These are phyloP conservation scores for Dusona sp. DNA, from an alignment of 2,888 invertebrate genomes.

Conservation along the genomic window DNA sequence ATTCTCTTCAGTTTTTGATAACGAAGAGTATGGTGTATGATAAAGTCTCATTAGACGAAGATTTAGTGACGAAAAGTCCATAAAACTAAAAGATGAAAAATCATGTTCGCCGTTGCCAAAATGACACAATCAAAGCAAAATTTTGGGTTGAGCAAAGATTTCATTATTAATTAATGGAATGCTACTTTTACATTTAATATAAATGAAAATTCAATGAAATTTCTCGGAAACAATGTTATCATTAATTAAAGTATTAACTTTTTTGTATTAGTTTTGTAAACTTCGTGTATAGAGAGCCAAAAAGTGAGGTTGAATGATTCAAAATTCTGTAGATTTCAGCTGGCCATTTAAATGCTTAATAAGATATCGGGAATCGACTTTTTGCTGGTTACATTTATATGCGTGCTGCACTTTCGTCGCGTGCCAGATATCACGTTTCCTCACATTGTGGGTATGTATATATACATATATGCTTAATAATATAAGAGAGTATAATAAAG, in stretches of 20 bases:
- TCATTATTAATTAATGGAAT: background rate
- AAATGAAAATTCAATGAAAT: background rate
- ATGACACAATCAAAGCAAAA: background rate
- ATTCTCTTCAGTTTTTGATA: too few species aligned
- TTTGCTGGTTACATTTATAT: constrained; percentile 1
- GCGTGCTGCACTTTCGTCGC: constrained; percentile 73
- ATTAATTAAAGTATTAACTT: too few species aligned
- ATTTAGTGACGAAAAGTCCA: too few species aligned
- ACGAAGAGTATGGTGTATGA: too few species aligned
- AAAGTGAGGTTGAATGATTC: too few species aligned
- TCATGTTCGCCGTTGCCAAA: background rate
- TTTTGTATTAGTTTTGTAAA: too few species aligned
- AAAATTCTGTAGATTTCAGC: background rate
- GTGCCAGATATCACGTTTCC: constrained; percentile 75
- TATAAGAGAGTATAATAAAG: constrained; percentile 52
- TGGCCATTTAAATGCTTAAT: background rate
- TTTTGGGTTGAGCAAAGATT: too few species aligned
- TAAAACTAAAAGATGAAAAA: background rate
- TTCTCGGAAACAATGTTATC: too few species aligned
- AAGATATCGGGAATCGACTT: constrained; percentile 25
- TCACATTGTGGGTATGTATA: constrained; percentile 12
- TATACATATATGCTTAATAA: constrained; percentile 45
- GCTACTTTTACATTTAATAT: too few species aligned
- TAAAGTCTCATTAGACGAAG: too few species aligned
- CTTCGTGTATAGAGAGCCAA: too few species aligned